These are phyloP conservation scores for Cheilosia urbana DNA, from an alignment of 2,888 invertebrate species.

Conservation along the genomic window DNA sequence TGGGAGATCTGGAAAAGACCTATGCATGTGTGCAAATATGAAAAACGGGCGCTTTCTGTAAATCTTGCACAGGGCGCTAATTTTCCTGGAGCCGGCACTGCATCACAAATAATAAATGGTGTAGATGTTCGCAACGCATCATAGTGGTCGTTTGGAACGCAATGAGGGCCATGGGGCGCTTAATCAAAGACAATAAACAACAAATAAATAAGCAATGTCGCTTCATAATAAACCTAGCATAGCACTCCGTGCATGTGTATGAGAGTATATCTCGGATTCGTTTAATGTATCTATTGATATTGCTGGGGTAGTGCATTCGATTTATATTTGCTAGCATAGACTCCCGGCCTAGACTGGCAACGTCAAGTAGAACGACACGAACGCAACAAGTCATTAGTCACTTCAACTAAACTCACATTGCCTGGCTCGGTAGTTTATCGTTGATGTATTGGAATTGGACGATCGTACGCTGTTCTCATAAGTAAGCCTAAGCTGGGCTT, in stretches of 20 bases:
- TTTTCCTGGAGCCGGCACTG: too few species aligned
- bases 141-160: constrained; percentile 30
- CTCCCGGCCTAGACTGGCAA: constrained; percentile 38
- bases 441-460: constrained; percentile 49
- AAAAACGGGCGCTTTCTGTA: too few species aligned
- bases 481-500: constrained; percentile 55
- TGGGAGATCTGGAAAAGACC: too few species aligned
- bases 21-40: too few species aligned
- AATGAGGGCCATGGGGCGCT: constrained; percentile 50
- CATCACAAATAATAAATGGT: constrained; percentile 25
- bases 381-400: constrained; percentile 28
- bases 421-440: constrained; percentile 44
- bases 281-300: constrained; percentile 60
- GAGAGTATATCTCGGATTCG: constrained; percentile 20
- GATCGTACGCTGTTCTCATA: constrained; percentile 9
- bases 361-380: background rate
- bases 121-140: constrained; percentile 60
- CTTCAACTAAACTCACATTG: constrained; percentile 29
- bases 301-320: constrained; percentile 25
- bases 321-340: constrained; percentile 17
- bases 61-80: too few species aligned
- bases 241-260: constrained; percentile 2
- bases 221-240: background rate
- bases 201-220: constrained; percentile 38
- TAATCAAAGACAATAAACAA: constrained; percentile 59